phyloP scores from a whole-genome alignment of 2,888 invertebrate genomes.

The Trissoscelio sp. region DNA sequence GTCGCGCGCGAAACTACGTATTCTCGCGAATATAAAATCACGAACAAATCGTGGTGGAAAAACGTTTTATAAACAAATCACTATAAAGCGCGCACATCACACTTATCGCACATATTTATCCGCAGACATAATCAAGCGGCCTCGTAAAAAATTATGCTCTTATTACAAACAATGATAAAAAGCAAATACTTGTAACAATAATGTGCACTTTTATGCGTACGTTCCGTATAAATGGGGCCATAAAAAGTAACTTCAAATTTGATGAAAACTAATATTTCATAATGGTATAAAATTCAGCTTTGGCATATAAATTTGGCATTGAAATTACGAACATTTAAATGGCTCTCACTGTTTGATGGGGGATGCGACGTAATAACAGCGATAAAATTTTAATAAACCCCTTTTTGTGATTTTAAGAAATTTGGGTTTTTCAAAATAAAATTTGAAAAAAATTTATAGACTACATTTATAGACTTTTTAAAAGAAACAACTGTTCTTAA shows the following conservation, averaged over 20 bases:
- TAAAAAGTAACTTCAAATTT: slow-evolving; percentile 55
- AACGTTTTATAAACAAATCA: slow-evolving; percentile 51
- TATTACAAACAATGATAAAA: slow-evolving; percentile 56
- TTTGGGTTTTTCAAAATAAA: too few species aligned
- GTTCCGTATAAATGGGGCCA: slow-evolving; percentile 20
- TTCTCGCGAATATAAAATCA: slow-evolving; percentile 34
- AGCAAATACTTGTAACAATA: slow-evolving; percentile 44
- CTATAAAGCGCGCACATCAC: slow-evolving; percentile 26
- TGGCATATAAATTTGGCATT: slow-evolving; percentile 15
- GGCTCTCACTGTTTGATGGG: background rate
- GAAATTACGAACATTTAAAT: slow-evolving; percentile 7
- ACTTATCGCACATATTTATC: slow-evolving; percentile 46
- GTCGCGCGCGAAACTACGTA: slow-evolving; percentile 1
- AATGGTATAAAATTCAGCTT: slow-evolving; percentile 27
- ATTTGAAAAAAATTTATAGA: too few species aligned
- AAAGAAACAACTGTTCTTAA: too few species aligned
- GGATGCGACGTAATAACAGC: too few species aligned
- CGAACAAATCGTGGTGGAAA: slow-evolving; percentile 30
- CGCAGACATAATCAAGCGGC: slow-evolving; percentile 44
- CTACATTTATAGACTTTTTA: too few species aligned
- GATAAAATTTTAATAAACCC: too few species aligned
- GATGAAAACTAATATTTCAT: slow-evolving; percentile 55
- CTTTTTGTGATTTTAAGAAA: background rate
- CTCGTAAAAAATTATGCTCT: slow-evolving; percentile 55
- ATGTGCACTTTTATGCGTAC: slow-evolving; percentile 38